phyloP scores from a whole-genome alignment of 1,140 invertebrate genomes.

The Camponotus vicinus region DNA sequence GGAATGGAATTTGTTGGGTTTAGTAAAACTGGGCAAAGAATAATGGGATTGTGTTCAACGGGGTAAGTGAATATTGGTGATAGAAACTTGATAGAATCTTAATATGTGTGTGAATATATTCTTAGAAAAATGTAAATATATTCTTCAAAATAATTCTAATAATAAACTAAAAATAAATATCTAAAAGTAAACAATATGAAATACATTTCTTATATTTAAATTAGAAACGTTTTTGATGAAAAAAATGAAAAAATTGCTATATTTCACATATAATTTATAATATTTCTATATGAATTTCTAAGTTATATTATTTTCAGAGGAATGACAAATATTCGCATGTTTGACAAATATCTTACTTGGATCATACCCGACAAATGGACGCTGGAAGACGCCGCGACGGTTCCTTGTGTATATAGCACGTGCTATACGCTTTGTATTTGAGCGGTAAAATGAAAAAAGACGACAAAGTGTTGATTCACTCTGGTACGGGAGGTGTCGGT shows the following conservation, averaged over 20 bases:
- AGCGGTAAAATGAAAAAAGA: slow-evolving; percentile 87
- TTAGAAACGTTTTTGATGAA: no score
- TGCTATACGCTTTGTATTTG: slow-evolving; percentile 91
- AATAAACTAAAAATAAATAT: no score
- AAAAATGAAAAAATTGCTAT: no score
- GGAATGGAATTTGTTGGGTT: slow-evolving; percentile 91
- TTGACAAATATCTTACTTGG: slow-evolving; percentile 85
- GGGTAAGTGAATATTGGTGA: not conserved
- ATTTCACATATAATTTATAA: not conserved
- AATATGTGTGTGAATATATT: no score
- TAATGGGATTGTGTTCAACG: slow-evolving; percentile 89
- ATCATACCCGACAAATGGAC: slow-evolving; percentile 93
- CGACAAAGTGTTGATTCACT: slow-evolving; percentile 91
- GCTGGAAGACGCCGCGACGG: slow-evolving; percentile 94
- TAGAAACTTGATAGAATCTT: no score
- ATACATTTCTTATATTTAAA: no score
- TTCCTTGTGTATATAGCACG: slow-evolving; percentile 95
- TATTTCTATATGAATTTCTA: no score
- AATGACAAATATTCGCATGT: not conserved
- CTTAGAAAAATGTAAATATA: not conserved
- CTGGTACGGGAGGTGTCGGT: slow-evolving; percentile 90
- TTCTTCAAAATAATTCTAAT: no score
- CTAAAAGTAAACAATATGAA: no score
- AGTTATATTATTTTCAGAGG: not conserved
- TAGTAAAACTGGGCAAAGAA: slow-evolving; percentile 86